These are phyloP conservation scores for Tragelaphus oryx DNA, from an alignment of 2,797 vertebrate genomes.

Conservation along the genomic window DNA sequence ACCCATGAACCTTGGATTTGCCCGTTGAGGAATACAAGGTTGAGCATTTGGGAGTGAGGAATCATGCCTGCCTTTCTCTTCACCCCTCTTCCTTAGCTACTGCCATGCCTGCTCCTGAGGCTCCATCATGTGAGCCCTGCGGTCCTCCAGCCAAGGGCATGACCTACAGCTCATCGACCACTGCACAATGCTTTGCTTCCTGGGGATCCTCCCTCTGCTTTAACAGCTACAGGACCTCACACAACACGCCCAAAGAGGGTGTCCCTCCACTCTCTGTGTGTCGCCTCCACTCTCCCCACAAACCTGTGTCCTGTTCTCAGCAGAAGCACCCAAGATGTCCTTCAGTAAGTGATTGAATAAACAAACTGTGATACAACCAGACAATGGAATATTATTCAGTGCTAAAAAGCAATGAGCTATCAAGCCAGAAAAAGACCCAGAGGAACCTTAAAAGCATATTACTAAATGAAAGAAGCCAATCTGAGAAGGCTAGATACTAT, in stretches of 20 bases:
- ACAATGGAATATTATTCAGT: neutral
- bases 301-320: neutral
- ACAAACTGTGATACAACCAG: neutral
- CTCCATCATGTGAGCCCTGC: neutral
- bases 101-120: neutral
- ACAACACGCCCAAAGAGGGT: neutral
- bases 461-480: neutral
- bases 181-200: neutral
- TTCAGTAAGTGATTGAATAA: neutral
- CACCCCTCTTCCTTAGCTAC: neutral
- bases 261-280: neutral
- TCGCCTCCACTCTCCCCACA: neutral
- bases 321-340: neutral
- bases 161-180: neutral
- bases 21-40: neutral
- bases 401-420: neutral
- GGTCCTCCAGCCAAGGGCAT: neutral
- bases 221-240: neutral
- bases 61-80: neutral
- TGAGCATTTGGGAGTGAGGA: neutral
- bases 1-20: neutral
- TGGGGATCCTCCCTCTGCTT: neutral
- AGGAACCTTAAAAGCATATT: neutral
- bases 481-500: neutral
- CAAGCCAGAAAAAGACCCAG: neutral